phyloP scores from a whole-genome alignment of 1,140 invertebrate genomes.

The Hyles euphorbiae region DNA sequence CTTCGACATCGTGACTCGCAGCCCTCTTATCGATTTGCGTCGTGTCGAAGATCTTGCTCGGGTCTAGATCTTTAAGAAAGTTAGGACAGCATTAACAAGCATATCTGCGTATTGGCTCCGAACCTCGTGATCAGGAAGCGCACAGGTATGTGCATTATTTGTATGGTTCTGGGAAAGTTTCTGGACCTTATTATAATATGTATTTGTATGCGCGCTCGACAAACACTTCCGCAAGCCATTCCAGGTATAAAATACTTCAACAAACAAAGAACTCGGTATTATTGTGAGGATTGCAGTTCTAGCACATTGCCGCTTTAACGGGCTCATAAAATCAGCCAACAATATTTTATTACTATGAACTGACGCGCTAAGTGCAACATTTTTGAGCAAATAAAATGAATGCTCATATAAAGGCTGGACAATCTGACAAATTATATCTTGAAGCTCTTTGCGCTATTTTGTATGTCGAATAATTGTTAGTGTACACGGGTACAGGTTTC shows the following conservation, averaged over 20 bases:
- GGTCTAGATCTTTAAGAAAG: conserved; percentile 37
- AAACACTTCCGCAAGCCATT: conserved; percentile 42
- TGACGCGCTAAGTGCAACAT: no score
- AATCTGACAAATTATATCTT: no score
- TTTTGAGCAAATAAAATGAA: no score
- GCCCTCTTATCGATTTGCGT: conserved; percentile 46
- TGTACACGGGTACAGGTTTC: no score
- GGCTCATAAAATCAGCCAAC: background rate
- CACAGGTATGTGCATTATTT: conserved; percentile 60
- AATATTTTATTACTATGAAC: no score
- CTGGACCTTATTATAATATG: conserved; percentile 39
- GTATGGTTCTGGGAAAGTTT: conserved; percentile 53
- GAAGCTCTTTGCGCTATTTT: no score
- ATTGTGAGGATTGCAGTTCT: background rate
- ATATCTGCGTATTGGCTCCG: conserved; percentile 19
- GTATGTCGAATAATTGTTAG: no score
- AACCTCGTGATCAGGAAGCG: conserved; percentile 54
- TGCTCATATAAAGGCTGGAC: no score
- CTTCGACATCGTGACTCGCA: conserved; percentile 51
- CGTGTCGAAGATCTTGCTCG: conserved; percentile 37
- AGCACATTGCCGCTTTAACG: background rate
- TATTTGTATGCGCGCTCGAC: conserved; percentile 23
- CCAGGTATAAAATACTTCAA: background rate
- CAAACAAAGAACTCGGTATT: conserved; percentile 1
- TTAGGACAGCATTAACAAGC: conserved; percentile 53